phyloP scores from a whole-genome alignment of 2,113 vertebrate genomes.

The Monopterus albus region DNA sequence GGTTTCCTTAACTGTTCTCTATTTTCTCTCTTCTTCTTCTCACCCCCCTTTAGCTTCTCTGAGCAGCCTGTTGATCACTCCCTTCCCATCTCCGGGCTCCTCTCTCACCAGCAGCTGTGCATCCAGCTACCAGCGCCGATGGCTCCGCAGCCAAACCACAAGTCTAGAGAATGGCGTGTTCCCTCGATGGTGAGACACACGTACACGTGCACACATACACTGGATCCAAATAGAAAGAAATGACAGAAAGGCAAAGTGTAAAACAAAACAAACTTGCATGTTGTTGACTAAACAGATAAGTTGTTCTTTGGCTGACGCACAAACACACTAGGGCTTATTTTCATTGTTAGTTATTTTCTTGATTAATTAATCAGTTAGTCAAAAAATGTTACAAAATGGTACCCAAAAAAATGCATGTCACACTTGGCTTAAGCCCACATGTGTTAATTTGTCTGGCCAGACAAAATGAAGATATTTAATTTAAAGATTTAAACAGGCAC shows the following conservation, averaged over 20 bases:
- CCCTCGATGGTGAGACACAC: slow-evolving; percentile 90
- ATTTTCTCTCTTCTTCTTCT: background rate
- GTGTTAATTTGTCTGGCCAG: background rate
- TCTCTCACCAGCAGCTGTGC: slow-evolving; percentile 97
- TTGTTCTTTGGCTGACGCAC: background rate
- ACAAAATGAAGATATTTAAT: too few species aligned
- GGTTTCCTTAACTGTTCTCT: background rate
- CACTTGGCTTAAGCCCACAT: background rate
- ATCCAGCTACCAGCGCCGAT: slow-evolving; percentile 97
- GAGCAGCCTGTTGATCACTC: slow-evolving; percentile 96
- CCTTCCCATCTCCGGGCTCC: slow-evolving; percentile 95
- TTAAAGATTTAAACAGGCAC: too few species aligned
- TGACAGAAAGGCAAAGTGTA: too few species aligned
- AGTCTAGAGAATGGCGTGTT: slow-evolving; percentile 98
- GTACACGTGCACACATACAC: background rate
- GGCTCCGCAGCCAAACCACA: slow-evolving; percentile 98
- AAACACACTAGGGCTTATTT: background rate
- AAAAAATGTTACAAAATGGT: background rate
- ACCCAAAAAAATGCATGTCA: background rate
- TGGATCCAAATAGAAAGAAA: too few species aligned
- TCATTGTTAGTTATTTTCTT: background rate
- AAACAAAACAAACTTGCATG: too few species aligned
- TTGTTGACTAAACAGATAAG: too few species aligned
- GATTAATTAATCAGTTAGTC: background rate
- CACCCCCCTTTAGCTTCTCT: slow-evolving; percentile 87